Evolutionary conservation across 2,888 invertebrate genomes (phyloP), one percentile per base, ranked within the genome.

Genomic region (Eilema sororculum): DNA sequence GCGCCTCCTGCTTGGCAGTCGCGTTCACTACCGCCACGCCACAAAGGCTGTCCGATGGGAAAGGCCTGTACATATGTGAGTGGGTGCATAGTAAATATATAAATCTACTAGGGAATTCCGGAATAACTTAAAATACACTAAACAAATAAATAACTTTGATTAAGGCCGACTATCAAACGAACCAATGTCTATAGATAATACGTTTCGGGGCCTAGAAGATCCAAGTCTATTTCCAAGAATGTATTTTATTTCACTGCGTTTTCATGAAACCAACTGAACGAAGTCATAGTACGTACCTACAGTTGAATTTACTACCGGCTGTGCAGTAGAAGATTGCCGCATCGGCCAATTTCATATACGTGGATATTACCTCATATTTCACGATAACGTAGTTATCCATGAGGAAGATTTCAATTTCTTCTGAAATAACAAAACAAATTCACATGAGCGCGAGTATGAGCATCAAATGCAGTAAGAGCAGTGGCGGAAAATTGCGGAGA

Each of bases 401-500:
- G 78, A 83, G 83, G 84, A 83, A 83, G 83, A 85, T 88, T 91
- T 89, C 85, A 89, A 89, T 91, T 90, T 90, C 80, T 86, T 75
- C 73, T 80, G 84, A 85, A 89, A 91, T 90, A 91, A 87, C 86
- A 87, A 84, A 87, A 89, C 87, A 89, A 89, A 90, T 90, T 90
- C 91, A 86, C 88, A 89, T 89, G 87, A 87, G 89, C 88, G 56
- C 16, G 22, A 57, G 56, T 56, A 89, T 89, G 87, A 87, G 89
- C 88, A 87, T 86, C 87, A 89, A 89, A 90, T 91, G 92, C 91
- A 93, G 81, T 86, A 86, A 76, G 80, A 87, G 88, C 89, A 89
- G 83, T 81, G 85, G 90, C 93, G 94, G 91, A 93, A 95, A 94
- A 95, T 94, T 94, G 93, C 88, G 87, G 87, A 87, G 86, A 89